Base-by-base conservation (phyloP, 2,113 vertebrate species). In the Zosterops japonicus region DNA sequence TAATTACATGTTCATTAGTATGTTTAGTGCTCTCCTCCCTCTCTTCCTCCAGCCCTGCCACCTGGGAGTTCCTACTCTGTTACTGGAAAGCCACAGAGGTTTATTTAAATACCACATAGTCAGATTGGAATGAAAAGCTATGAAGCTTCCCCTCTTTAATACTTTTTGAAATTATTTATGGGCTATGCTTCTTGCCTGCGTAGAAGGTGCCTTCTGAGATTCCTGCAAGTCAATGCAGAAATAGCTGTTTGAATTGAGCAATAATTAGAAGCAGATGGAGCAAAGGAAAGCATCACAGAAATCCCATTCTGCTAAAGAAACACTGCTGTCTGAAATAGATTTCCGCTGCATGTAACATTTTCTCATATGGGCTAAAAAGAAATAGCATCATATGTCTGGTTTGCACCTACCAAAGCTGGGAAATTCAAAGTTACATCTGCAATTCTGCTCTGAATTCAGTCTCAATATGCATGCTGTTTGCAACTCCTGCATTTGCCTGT, bases 1-100 rank as follows among this genome's bases (percentile, higher is more conserved):
- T 96, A 97, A 97, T 98, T 97, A 95, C 87, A 82, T 97, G 91
- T 94, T 97, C 90, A 95, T 93, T 96, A 97, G 96, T 96, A 96
- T 94, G 83, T 97, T 96, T 95, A 96, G 94, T 87, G 94, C 94
- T 97, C 97, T 97, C 94, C 96, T 94, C 81, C 91, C 88, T 94
- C 87, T 94, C 83, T 96, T 93, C 90, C 87, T 84, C 81, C 70
- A 82, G 92, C 83, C 87, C 78, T 71, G 78, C 96, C 94, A 95
- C 95, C 92, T 93, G 95, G 94, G 97, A 97, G 90, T 95, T 92
- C 93, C 93, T 95, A 79, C 77, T 83, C 79, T 95, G 93, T 95
- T 96, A 83, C 94, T 95, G 94, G 83, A 90, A 94, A 94, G 90
- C 92, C 94, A 89, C 94, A 95, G 93, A 96, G 88, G 82, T 95